A percentile compares a stretch with the other conserved stretches of the same genome.
Evolutionary conservation across 2,888 invertebrate species (phyloP).

Genomic region (Hoplodrina blanda): DNA sequence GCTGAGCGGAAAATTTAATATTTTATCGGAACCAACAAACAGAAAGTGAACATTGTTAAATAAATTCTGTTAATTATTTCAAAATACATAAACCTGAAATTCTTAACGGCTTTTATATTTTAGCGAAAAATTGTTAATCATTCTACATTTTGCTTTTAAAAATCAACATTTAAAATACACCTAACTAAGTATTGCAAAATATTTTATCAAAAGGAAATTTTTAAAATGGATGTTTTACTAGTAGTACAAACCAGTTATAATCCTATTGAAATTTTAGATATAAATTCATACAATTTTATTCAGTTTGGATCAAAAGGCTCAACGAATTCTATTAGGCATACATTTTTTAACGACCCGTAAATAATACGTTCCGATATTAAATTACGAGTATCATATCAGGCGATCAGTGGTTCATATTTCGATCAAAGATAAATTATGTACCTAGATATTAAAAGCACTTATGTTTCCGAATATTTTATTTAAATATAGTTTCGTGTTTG

Average conservation of each 20-base stretch:
- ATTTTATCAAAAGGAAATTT: background rate
- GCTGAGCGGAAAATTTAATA: background rate
- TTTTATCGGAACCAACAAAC: background rate
- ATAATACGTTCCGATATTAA: background rate
- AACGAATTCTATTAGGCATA: background rate
- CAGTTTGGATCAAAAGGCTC: background rate
- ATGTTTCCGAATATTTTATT: background rate
- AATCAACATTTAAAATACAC: too few species aligned
- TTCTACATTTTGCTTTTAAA: background rate
- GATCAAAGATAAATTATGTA: too few species aligned
- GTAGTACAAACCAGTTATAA: background rate
- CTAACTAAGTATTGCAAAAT: background rate
- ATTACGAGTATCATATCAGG: background rate
- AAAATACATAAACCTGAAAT: slow-evolving; percentile 1
- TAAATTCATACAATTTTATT: background rate
- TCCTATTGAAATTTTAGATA: background rate
- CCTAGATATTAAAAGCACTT: slow-evolving; percentile 3
- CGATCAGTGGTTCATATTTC: background rate
- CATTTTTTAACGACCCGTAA: background rate
- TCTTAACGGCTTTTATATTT: background rate
- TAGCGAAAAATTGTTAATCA: background rate
- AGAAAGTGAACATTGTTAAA: background rate
- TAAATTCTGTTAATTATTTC: background rate
- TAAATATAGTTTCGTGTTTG: background rate
- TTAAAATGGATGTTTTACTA: background rate